These are phyloP conservation scores for Cephus spinipes DNA, from an alignment of 2,888 invertebrate species.

Conservation along the genomic window DNA sequence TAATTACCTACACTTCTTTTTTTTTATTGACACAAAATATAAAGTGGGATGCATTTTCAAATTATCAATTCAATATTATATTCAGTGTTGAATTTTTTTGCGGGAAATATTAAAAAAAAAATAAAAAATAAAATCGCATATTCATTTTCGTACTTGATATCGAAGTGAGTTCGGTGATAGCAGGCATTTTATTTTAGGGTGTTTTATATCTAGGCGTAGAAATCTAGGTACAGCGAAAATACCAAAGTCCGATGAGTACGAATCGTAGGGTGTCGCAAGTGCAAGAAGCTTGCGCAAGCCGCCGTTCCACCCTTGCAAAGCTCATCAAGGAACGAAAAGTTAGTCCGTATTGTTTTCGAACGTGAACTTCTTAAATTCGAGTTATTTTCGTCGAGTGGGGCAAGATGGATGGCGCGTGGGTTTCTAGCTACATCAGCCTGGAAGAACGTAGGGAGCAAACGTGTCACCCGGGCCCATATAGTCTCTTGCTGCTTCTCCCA, in stretches of 20 bases:
- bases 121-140: background rate
- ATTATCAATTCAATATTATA: no score
- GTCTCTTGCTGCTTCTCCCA: background rate
- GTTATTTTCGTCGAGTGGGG: constrained; percentile 60
- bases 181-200: background rate
- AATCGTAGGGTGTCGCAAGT: background rate
- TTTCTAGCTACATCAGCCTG: constrained; percentile 43
- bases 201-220: background rate
- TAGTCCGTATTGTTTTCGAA: constrained; percentile 58
- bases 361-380: constrained; percentile 60
- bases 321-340: background rate
- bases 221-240: background rate
- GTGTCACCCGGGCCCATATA: constrained; percentile 2
- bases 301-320: background rate
- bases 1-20: no score
- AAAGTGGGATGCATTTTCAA: no score
- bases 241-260: background rate
- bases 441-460: constrained; percentile 22
- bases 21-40: background rate
- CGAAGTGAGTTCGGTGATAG: background rate
- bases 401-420: constrained; percentile 61
- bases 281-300: background rate
- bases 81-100: no score
- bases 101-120: no score
- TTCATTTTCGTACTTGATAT: background rate